Conservation (phyloP, 2,113 vertebrate genomes). For the Notarius quadriscutis region DNA sequence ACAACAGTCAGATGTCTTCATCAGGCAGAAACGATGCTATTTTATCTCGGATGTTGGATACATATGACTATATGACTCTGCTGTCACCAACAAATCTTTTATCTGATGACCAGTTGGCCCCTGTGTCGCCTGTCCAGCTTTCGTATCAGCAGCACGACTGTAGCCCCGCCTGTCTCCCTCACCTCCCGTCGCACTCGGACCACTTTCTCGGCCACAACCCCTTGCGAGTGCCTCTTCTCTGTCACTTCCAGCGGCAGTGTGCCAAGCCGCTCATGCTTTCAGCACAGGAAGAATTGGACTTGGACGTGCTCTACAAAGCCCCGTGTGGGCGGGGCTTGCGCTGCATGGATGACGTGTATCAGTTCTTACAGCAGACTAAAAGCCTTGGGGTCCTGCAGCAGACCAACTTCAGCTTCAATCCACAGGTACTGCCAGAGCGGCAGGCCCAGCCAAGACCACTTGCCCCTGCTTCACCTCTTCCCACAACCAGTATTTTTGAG, state of each 20-base stretch:
- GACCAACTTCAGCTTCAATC: constrained; percentile 90
- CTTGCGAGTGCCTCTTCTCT: constrained; percentile 80
- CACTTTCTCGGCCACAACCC: constrained; percentile 81
- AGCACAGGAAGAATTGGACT: constrained; percentile 22
- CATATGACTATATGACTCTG: not conserved
- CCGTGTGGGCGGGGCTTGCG: constrained; percentile 85
- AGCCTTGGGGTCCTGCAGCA: constrained; percentile 79
- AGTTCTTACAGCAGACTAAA: constrained; percentile 80
- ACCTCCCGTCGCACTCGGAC: constrained; percentile 53
- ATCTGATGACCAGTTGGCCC: constrained; percentile 53
- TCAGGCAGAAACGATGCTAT: not conserved
- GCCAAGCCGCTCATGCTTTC: constrained; percentile 54
- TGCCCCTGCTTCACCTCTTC: constrained; percentile 48
- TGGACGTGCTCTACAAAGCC: constrained; percentile 80
- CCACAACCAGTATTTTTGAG: constrained; percentile 68
- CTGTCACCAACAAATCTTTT: constrained; percentile 23
- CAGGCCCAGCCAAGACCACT: constrained; percentile 52
- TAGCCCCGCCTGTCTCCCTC: constrained; percentile 73
- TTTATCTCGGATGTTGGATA: not conserved
- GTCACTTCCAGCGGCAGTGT: constrained; percentile 80
- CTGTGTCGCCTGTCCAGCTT: constrained; percentile 39
- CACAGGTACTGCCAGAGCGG: constrained; percentile 73
- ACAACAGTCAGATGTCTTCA: constrained; percentile 28
- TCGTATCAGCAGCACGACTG: constrained; percentile 69
- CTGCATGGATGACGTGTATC: constrained; percentile 77